phyloP scores from a whole-genome alignment of 1,140 invertebrate genomes.

The Drosophila tropicalis region DNA sequence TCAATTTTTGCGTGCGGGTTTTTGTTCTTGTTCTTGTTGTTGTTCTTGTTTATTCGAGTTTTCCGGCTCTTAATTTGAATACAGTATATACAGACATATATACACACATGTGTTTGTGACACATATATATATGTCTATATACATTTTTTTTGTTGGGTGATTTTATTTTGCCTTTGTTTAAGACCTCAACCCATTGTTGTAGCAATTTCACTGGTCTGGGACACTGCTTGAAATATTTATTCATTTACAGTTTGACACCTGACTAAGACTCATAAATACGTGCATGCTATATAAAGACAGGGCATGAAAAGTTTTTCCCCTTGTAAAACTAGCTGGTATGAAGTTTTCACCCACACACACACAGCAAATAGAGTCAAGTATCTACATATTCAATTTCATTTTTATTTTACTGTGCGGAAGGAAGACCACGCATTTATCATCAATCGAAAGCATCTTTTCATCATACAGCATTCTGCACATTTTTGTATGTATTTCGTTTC shows the following conservation, averaged over 20 bases:
- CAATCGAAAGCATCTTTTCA: slow-evolving; percentile 6
- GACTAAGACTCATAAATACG: slow-evolving; percentile 6
- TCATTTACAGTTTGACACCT: slow-evolving; percentile 19
- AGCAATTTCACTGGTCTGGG: neutral
- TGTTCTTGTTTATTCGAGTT: slow-evolving; percentile 13
- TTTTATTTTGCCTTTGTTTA: slow-evolving; percentile 3
- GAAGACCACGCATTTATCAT: slow-evolving; percentile 11
- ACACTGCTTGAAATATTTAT: slow-evolving; percentile 28
- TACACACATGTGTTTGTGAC: slow-evolving; percentile 1
- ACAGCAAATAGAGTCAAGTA: no score
- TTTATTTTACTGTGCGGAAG: slow-evolving; percentile 28
- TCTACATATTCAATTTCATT: slow-evolving; percentile 12
- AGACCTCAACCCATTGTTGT: slow-evolving; percentile 6
- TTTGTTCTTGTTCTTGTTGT: slow-evolving; percentile 14
- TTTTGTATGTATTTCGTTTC: neutral
- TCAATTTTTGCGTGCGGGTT: slow-evolving; percentile 21
- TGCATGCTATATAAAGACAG: neutral
- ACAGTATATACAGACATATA: slow-evolving; percentile 2
- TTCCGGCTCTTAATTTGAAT: slow-evolving; percentile 15
- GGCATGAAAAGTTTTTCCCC: no score
- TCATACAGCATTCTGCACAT: neutral
- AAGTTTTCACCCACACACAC: neutral
- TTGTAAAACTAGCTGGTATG: neutral
- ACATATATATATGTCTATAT: neutral
- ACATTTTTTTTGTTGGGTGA: neutral